A percentile compares a stretch with the other conserved stretches of the same genome.
Evolutionary conservation across 2,797 vertebrate genomes (phyloP).

Genomic region (Eptatretus atami): DNA sequence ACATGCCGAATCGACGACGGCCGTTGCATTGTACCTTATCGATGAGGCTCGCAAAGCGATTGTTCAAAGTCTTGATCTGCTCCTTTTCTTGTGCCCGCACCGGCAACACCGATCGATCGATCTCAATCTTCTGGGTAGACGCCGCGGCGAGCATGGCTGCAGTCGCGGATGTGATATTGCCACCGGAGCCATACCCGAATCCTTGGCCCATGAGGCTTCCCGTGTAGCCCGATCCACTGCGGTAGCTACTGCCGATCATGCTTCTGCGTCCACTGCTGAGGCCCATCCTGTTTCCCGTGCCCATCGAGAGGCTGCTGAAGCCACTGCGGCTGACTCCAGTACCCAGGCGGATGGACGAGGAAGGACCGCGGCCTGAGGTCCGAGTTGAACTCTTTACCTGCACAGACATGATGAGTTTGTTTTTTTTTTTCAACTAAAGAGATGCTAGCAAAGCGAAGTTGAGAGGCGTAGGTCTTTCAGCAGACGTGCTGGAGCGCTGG

Average conservation of each 20-base stretch:
- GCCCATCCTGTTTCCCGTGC: neutral
- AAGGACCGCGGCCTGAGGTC: neutral
- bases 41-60: conserved; percentile 20
- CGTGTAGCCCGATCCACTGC: neutral
- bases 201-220: neutral
- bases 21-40: conserved; percentile 14
- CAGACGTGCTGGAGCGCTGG: neutral
- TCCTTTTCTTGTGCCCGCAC: conserved; percentile 16
- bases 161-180: neutral
- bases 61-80: conserved; percentile 19
- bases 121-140: neutral
- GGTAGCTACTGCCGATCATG: neutral
- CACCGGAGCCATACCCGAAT: neutral
- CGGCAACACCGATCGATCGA: conserved; percentile 11
- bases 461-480: neutral
- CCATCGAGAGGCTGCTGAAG: conserved; percentile 5
- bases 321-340: neutral
- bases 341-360: neutral
- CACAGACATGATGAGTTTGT: neutral
- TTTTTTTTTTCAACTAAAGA: neutral
- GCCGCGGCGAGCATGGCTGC: neutral
- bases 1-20: neutral
- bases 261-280: neutral
- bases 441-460: neutral
- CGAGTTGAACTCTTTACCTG: neutral